Base-by-base conservation (phyloP, 1,140 invertebrate genomes). In the Chironomus tepperi region DNA sequence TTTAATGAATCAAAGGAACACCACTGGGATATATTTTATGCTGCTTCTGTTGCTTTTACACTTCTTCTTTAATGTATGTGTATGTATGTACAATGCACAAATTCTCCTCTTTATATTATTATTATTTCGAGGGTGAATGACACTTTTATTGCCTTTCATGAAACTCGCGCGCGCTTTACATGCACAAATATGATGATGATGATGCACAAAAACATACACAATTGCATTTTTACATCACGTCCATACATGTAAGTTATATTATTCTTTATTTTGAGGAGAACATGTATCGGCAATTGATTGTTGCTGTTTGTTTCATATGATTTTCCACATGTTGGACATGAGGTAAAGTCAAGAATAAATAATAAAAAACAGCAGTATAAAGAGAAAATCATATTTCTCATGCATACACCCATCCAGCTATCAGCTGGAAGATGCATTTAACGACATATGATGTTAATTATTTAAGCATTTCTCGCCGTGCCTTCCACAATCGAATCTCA, bases 401-500 rank as follows among this genome's bases (percentile, higher is more conserved):
- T 18, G 15, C 9, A 19, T 70, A 19, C 19, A 21, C 65, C 65
- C 65, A 70, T 21, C n/a, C 19, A 70, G 16, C 6, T 18, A 70
- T 70, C 65, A 70, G 65, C 65, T 70, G 65, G 19, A 3, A 57
- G 16, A 18, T 9, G 8, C 65, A 21, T 70, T 70, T 18, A 16
- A 70, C 65, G 65, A 70, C 65, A 70, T 70, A 70, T 70, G 65
- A 70, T 19, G 19, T 70, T 70, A 70, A 70, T 70, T 70, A 70
- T 34, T 34, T 34, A 34, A 34, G 8, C 47, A 57, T 57, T 7
- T 57, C n/a, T 57, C n/a, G 47, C n/a, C 1, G 47, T 57, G 47
- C 24, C 24, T 34, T 34, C 24, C 24, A 34, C 24, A 34, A 34
- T 34, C 24, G 24, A 34, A 34, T 34, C 24, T 34, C 24, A 34